Evolutionary conservation across 2,113 vertebrate species (phyloP).

Genomic region (Myrmecobius fasciatus): DNA sequence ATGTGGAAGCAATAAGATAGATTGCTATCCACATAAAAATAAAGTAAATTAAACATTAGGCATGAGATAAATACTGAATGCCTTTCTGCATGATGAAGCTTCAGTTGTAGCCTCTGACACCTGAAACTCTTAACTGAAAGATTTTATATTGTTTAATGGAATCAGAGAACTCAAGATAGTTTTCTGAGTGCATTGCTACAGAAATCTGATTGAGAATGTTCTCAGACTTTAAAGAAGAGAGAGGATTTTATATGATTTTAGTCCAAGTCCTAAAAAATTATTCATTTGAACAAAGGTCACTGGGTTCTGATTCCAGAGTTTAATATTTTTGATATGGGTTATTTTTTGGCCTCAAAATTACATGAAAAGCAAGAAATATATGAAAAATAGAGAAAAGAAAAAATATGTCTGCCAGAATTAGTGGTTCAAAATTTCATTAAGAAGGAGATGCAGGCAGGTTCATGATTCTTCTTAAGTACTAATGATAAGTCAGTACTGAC

Average conservation of each 20-base stretch:
- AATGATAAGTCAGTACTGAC: not conserved
- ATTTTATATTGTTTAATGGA: conserved; percentile 8
- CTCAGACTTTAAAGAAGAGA: conserved; percentile 30
- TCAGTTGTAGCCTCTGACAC: not conserved
- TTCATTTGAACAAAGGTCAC: not conserved
- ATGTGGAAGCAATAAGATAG: conserved; percentile 59
- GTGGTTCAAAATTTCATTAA: not conserved
- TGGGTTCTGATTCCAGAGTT: not conserved
- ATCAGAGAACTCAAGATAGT: conserved; percentile 20
- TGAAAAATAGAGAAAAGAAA: not conserved
- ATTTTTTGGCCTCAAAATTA: not conserved
- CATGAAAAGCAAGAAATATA: not conserved
- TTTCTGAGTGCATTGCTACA: not conserved
- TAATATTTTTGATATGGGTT: not conserved
- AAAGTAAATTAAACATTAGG: conserved; percentile 31
- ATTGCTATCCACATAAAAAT: not conserved
- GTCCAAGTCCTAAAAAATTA: not conserved
- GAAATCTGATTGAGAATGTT: not conserved
- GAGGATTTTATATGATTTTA: not conserved
- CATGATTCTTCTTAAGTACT: not conserved
- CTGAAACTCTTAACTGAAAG: not conserved
- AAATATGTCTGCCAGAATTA: not conserved
- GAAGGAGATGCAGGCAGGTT: not conserved
- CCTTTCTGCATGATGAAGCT: conserved; percentile 3
- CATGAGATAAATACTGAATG: not conserved